Evolutionary conservation across 2,797 vertebrate species (phyloP).

Genomic region (Catamblyrhynchus diadema): DNA sequence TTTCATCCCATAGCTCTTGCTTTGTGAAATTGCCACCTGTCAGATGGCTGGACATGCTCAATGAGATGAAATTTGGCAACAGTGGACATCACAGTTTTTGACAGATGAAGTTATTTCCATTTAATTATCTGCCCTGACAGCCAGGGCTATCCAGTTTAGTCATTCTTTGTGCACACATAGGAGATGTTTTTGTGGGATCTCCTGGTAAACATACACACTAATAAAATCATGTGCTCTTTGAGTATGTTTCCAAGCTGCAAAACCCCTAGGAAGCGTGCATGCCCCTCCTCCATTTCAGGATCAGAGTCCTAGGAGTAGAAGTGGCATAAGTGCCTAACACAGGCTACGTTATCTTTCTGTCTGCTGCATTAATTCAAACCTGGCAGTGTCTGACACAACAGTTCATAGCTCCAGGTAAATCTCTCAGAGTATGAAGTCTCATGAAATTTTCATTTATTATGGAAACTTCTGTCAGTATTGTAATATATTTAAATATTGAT

Average conservation of each 20-base stretch:
- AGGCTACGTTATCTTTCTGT: not conserved
- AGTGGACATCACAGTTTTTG: not conserved
- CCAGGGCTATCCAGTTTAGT: not conserved
- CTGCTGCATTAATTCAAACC: not conserved
- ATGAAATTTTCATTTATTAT: not conserved
- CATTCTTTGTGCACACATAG: not conserved
- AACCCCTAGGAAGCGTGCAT: not conserved
- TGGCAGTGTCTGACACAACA: not conserved
- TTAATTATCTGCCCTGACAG: constrained; percentile 20
- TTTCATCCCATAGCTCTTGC: not conserved
- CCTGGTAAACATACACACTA: not conserved
- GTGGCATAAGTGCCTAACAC: not conserved
- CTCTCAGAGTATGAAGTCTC: not conserved
- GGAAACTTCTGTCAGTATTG: not conserved
- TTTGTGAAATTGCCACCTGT: constrained; percentile 57
- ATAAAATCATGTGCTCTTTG: not conserved
- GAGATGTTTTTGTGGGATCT: not conserved
- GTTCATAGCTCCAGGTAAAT: not conserved
- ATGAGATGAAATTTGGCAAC: constrained; percentile 44
- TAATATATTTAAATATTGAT: not conserved
- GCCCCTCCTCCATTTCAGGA: not conserved
- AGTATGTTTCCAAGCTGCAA: not conserved
- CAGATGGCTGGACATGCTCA: constrained; percentile 45
- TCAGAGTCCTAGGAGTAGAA: not conserved
- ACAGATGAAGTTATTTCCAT: constrained; percentile 48